Conservation (phyloP, 2,888 invertebrate species). For the Lasioglossum leucozonium region DNA sequence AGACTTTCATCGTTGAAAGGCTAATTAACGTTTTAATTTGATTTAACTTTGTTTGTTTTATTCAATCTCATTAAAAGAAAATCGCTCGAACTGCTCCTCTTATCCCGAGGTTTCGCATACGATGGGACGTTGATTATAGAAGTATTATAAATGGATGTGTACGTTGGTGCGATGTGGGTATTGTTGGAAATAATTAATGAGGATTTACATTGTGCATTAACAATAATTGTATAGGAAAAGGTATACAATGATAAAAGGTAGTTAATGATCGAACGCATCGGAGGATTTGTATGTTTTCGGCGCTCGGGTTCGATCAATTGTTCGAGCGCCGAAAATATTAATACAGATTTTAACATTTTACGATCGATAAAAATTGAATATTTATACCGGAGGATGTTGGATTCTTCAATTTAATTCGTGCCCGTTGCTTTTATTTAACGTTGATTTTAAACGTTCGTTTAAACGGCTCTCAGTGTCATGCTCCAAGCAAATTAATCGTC, state of each 20-base stretch:
- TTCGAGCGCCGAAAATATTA: too few relatives aligned
- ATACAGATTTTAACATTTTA: too few relatives aligned
- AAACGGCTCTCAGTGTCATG: neutral
- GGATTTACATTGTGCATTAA: neutral
- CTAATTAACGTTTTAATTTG: neutral
- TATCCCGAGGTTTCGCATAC: neutral
- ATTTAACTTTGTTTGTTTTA: neutral
- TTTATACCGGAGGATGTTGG: neutral
- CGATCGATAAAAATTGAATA: too few relatives aligned
- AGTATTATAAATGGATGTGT: neutral
- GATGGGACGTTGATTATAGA: neutral
- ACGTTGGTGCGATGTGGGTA: neutral
- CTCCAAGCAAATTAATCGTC: neutral
- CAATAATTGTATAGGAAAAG: too few relatives aligned
- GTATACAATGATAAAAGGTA: too few relatives aligned
- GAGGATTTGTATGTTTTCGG: too few relatives aligned
- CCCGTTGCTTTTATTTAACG: neutral
- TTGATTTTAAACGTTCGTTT: neutral
- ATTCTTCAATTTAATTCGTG: neutral
- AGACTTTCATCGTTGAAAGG: neutral
- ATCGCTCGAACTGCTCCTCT: neutral
- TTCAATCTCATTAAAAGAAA: neutral
- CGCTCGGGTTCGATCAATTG: too few relatives aligned
- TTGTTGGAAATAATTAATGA: neutral
- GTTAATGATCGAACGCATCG: neutral